Evolutionary conservation across 2,888 invertebrate species (phyloP).

Genomic region (Tenthredo scrophulariae): DNA sequence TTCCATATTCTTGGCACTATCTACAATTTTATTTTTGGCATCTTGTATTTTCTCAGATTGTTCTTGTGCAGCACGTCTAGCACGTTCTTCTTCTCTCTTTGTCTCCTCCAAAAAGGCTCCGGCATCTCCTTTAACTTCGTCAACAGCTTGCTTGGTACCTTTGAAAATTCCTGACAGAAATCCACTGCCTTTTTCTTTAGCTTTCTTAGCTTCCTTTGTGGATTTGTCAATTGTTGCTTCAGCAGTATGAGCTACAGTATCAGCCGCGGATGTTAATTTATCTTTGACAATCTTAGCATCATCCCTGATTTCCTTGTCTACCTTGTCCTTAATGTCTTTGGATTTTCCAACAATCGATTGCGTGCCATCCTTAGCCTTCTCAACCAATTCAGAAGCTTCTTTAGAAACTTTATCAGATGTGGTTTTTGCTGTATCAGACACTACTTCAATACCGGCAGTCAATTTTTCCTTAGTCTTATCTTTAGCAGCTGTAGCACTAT

Average conservation of each 20-base stretch:
- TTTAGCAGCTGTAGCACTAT: constrained; percentile 66
- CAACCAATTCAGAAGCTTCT: neutral
- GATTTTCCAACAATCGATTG: constrained; percentile 47
- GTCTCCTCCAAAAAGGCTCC: constrained; percentile 63
- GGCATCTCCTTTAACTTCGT: constrained; percentile 58
- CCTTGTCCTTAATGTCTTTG: constrained; percentile 55
- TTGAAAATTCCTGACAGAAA: constrained; percentile 65
- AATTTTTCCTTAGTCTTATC: constrained; percentile 59
- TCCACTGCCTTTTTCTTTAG: constrained; percentile 63
- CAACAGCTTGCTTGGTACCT: constrained; percentile 61
- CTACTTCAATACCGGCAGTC: constrained; percentile 46
- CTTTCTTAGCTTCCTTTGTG: constrained; percentile 60
- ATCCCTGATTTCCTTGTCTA: constrained; percentile 60
- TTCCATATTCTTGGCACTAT: constrained; percentile 61
- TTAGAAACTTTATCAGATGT: constrained; percentile 45
- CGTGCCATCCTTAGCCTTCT: constrained; percentile 29
- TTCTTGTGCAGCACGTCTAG: constrained; percentile 68
- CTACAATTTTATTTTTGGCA: constrained; percentile 47
- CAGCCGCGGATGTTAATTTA: constrained; percentile 58
- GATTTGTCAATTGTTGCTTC: constrained; percentile 50
- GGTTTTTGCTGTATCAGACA: constrained; percentile 47
- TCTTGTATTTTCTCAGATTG: constrained; percentile 57
- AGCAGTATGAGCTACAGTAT: constrained; percentile 52
- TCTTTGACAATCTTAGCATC: constrained; percentile 56
- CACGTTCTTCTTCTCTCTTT: constrained; percentile 64